A percentile compares a stretch with the other conserved stretches of the same genome.
These are phyloP conservation scores for Campylorhamphus procurvoides DNA, from an alignment of 2,113 vertebrate species.

Conservation along the genomic window DNA sequence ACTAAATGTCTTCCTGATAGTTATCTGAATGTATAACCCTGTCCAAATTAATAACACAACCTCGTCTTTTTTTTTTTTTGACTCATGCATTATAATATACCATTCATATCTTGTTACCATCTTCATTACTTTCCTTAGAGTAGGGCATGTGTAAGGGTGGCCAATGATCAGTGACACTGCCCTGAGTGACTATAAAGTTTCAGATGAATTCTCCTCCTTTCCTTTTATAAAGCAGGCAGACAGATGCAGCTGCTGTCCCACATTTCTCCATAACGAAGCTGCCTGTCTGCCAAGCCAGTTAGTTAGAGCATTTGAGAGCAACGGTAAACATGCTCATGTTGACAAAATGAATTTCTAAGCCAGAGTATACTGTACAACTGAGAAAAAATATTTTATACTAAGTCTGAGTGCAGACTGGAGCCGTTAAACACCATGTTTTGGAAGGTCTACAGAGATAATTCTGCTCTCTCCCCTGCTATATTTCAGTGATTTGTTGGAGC, in stretches of 20 bases:
- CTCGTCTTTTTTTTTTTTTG: background rate
- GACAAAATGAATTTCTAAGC: slow-evolving; percentile 51
- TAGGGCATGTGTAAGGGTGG: slow-evolving; percentile 27
- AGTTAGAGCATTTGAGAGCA: slow-evolving; percentile 49
- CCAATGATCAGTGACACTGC: background rate
- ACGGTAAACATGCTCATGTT: slow-evolving; percentile 22
- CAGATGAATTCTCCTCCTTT: background rate
- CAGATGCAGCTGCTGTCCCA: slow-evolving; percentile 18
- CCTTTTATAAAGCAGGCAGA: background rate
- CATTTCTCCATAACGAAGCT: slow-evolving; percentile 23
- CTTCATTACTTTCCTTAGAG: slow-evolving; percentile 9
- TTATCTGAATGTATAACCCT: background rate
- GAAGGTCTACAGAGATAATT: background rate
- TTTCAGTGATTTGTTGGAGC: slow-evolving; percentile 9
- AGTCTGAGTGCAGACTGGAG: slow-evolving; percentile 8
- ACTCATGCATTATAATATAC: background rate
- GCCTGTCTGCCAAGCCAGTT: slow-evolving; percentile 31
- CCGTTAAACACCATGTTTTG: slow-evolving; percentile 32
- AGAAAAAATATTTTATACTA: slow-evolving; percentile 19
- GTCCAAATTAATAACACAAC: slow-evolving; percentile 25
- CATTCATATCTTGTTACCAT: background rate
- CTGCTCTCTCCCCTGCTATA: background rate
- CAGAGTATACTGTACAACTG: background rate
- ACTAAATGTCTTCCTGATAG: background rate
- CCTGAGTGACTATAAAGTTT: background rate